These are phyloP conservation scores for Entomobrya proxima DNA, from an alignment of 2,888 invertebrate genomes.

Conservation along the genomic window DNA sequence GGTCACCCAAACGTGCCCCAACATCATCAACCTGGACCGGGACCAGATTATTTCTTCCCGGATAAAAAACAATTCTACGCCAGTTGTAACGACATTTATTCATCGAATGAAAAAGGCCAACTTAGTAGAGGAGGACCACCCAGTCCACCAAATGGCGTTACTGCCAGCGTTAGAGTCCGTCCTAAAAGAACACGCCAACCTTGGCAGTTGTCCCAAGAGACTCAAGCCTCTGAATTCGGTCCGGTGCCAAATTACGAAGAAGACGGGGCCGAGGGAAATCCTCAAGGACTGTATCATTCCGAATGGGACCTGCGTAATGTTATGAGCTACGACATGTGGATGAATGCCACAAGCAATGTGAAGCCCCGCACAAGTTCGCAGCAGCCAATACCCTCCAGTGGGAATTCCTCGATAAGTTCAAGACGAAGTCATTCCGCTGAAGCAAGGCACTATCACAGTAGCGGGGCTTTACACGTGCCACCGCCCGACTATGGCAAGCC, in stretches of 20 bases:
- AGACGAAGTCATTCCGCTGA: constrained; percentile 19
- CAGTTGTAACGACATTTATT: constrained; percentile 74
- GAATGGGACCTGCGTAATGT: constrained; percentile 75
- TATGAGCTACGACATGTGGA: constrained; percentile 75
- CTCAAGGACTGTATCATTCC: constrained; percentile 71
- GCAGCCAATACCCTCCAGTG: background rate
- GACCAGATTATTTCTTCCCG: constrained; percentile 73
- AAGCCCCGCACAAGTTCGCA: constrained; percentile 47
- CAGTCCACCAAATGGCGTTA: constrained; percentile 66
- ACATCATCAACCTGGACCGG: background rate
- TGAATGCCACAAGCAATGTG: constrained; percentile 67
- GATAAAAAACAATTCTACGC: constrained; percentile 73
- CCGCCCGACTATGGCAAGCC: constrained; percentile 43
- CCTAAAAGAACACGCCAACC: constrained; percentile 73
- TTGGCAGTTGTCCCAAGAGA: constrained; percentile 67
- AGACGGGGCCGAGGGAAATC: constrained; percentile 55
- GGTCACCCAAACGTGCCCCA: no score
- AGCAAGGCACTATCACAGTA: constrained; percentile 34
- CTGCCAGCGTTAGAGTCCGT: constrained; percentile 73
- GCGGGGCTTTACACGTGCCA: constrained; percentile 43
- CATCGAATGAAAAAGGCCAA: constrained; percentile 49
- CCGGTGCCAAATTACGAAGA: constrained; percentile 74
- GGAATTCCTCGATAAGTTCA: constrained; percentile 3
- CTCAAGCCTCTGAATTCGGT: constrained; percentile 69
- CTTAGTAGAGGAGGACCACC: background rate